Percentiles rank a stretch among this genome's conserved stretches.
Conservation (phyloP, 2,888 invertebrate genomes). For the Plagiodera versicolora region DNA sequence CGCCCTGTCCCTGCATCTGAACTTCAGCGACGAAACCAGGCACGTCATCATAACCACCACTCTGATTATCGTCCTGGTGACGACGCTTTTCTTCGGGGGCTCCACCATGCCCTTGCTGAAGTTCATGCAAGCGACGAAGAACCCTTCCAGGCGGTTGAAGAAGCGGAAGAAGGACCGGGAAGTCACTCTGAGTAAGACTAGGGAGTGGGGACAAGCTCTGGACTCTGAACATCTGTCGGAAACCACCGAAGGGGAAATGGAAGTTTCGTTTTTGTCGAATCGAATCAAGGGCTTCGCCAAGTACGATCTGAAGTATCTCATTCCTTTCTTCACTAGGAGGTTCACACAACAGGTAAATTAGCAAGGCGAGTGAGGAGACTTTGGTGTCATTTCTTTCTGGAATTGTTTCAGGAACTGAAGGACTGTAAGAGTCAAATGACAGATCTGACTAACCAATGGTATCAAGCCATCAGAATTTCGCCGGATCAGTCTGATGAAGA, state of each 20-base stretch:
- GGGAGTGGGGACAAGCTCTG: constrained; percentile 95
- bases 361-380: too few species aligned
- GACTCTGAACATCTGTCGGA: constrained; percentile 93
- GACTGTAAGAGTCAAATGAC: constrained; percentile 98
- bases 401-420: constrained; percentile 76
- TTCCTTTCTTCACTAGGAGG: constrained; percentile 93
- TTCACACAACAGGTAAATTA: constrained; percentile 86
- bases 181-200: constrained; percentile 94
- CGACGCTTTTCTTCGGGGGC: constrained; percentile 93
- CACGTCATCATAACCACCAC: constrained; percentile 98
- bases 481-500: constrained; percentile 86
- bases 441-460: constrained; percentile 95
- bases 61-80: constrained; percentile 95
- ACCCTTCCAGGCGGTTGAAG: constrained; percentile 59
- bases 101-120: constrained; percentile 97
- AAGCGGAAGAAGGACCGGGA: constrained; percentile 66
- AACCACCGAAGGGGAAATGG: constrained; percentile 89
- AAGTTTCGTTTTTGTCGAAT: constrained; percentile 82
- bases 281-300: constrained; percentile 85
- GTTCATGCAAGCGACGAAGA: constrained; percentile 75
- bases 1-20: constrained; percentile 92
- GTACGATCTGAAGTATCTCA: constrained; percentile 90
- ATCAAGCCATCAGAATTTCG: constrained; percentile 89
- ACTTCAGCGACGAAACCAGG: constrained; percentile 90
- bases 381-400: too few species aligned